These are phyloP conservation scores for Pelecanoides urinatrix DNA, from an alignment of 2,113 vertebrate genomes.

Conservation along the genomic window DNA sequence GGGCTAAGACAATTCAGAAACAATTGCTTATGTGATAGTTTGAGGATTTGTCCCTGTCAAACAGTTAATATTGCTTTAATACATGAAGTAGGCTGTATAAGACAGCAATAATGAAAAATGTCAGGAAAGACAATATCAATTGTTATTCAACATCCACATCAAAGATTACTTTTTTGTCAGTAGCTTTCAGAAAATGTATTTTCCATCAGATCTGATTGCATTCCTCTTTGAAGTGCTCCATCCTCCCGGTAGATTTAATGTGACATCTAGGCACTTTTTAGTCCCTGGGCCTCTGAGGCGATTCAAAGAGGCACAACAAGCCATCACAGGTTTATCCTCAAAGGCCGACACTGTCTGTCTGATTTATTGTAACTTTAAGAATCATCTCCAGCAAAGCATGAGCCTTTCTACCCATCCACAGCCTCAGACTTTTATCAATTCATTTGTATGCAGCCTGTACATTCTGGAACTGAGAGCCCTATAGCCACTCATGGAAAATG, in stretches of 20 bases:
- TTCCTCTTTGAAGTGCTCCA: constrained; percentile 86
- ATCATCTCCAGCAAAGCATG: constrained; percentile 85
- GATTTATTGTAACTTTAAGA: constrained; percentile 91
- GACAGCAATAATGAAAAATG: constrained; percentile 98
- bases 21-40: constrained; percentile 92
- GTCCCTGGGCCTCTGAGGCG: constrained; percentile 85
- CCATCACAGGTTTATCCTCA: constrained; percentile 88
- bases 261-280: constrained; percentile 87
- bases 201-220: constrained; percentile 90
- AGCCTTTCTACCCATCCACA: constrained; percentile 76
- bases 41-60: constrained; percentile 92
- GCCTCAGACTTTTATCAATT: constrained; percentile 85
- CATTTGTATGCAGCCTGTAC: constrained; percentile 85
- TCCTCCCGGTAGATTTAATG: constrained; percentile 87
- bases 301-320: constrained; percentile 87
- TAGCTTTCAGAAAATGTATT: constrained; percentile 91
- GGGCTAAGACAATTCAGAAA: constrained; percentile 84
- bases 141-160: constrained; percentile 98
- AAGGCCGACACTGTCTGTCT: constrained; percentile 88
- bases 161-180: constrained; percentile 92
- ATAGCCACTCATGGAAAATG: constrained; percentile 89
- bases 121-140: constrained; percentile 99
- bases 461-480: constrained; percentile 79
- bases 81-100: constrained; percentile 91
- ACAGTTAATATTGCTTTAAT: constrained; percentile 94